These are phyloP conservation scores for Megamerina dolium DNA, from an alignment of 2,888 invertebrate genomes.

Conservation along the genomic window DNA sequence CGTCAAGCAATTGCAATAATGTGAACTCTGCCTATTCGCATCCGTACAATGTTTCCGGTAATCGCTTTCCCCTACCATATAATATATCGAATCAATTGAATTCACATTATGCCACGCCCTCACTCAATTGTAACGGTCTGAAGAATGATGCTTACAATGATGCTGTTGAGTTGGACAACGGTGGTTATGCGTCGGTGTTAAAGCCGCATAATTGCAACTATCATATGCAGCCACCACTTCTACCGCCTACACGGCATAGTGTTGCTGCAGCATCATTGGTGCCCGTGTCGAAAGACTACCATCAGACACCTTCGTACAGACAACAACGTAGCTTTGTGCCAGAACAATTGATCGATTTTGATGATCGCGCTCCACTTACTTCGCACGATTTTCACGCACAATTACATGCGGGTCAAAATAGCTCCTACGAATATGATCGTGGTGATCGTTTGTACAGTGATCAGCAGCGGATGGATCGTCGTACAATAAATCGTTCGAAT, in stretches of 20 bases:
- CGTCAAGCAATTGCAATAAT: slow-evolving; percentile 17
- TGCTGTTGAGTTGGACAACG: slow-evolving; percentile 23
- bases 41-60: slow-evolving; percentile 47
- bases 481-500: slow-evolving; percentile 10
- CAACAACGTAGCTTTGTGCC: slow-evolving; percentile 39
- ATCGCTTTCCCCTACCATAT: slow-evolving; percentile 46
- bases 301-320: slow-evolving; percentile 26
- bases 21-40: slow-evolving; percentile 28
- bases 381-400: slow-evolving; percentile 31
- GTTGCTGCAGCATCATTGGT: not conserved
- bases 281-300: slow-evolving; percentile 8
- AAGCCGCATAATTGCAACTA: slow-evolving; percentile 34
- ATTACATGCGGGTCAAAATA: slow-evolving; percentile 24
- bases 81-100: slow-evolving; percentile 46
- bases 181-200: slow-evolving; percentile 33
- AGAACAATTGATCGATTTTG: slow-evolving; percentile 45
- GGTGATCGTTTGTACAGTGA: slow-evolving; percentile 19
- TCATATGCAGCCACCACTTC: slow-evolving; percentile 19
- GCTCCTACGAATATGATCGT: slow-evolving; percentile 33
- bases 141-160: slow-evolving; percentile 22
- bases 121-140: slow-evolving; percentile 19
- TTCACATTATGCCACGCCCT: slow-evolving; percentile 31
- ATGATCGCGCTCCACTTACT: slow-evolving; percentile 38
- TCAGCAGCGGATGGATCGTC: slow-evolving; percentile 15
- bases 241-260: slow-evolving; percentile 10